Conservation (phyloP, 2,113 vertebrate species). For the Balaeniceps rex region DNA sequence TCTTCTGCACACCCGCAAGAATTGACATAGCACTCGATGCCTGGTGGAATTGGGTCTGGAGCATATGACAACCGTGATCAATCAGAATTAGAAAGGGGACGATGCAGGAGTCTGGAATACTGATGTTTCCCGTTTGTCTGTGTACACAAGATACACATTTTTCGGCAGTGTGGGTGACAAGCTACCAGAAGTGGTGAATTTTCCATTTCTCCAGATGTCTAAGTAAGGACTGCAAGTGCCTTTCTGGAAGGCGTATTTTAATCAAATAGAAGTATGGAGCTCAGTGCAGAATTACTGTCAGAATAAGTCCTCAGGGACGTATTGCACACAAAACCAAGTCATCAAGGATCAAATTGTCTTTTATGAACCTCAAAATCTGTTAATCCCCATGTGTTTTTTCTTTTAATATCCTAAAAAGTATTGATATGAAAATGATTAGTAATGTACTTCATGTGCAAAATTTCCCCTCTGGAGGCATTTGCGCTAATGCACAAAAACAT, state of each 20-base stretch:
- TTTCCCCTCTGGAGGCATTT: neutral
- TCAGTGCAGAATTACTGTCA: neutral
- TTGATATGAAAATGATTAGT: neutral
- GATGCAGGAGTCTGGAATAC: neutral
- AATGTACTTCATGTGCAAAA: neutral
- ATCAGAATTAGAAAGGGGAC: neutral
- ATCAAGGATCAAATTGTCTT: neutral
- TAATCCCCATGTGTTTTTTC: neutral
- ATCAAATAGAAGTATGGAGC: neutral
- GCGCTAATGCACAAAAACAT: neutral
- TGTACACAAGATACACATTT: neutral
- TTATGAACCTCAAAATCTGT: neutral
- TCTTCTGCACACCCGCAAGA: neutral
- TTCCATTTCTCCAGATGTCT: neutral
- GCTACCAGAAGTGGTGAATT: neutral
- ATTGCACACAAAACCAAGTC: neutral
- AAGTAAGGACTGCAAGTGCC: neutral
- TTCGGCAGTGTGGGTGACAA: neutral
- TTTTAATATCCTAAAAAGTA: neutral
- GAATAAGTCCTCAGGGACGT: neutral
- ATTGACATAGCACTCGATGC: accelerated
- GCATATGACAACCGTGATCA: neutral
- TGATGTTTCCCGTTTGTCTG: neutral
- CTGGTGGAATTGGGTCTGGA: neutral
- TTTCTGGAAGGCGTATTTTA: neutral